Evolutionary conservation across 2,113 vertebrate species (phyloP).

Genomic region (Burhinus oedicnemus): DNA sequence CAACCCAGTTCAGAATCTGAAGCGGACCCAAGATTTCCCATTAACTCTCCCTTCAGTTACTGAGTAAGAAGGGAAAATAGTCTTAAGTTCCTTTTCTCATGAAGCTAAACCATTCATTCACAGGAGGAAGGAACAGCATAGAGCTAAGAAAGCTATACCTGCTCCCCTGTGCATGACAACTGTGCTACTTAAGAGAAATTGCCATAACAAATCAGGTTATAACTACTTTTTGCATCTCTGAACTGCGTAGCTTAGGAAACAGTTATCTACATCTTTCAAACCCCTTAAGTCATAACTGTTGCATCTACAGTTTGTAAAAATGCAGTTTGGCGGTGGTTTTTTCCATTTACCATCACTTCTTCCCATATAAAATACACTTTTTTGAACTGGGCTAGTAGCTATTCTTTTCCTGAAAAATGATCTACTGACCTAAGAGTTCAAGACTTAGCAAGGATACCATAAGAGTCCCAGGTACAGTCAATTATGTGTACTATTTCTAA

Average conservation of each 20-base stretch:
- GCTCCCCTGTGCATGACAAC: not conserved
- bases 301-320: not conserved
- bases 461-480: not conserved
- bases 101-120: not conserved
- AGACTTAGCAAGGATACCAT: not conserved
- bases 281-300: not conserved
- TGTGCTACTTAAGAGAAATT: not conserved
- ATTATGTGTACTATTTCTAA: not conserved
- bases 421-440: not conserved
- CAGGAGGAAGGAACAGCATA: not conserved
- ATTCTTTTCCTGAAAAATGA: fast-evolving
- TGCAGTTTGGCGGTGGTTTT: not conserved
- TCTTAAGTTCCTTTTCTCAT: not conserved
- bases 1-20: not conserved
- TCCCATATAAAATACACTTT: not conserved
- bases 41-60: not conserved
- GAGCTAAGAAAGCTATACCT: not conserved
- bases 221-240: not conserved
- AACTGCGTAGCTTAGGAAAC: not conserved
- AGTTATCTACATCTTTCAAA: not conserved
- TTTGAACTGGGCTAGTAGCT: not conserved
- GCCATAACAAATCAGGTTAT: not conserved
- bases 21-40: not conserved
- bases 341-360: not conserved
- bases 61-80: not conserved